Evolutionary conservation across 2,113 vertebrate genomes (phyloP).

Genomic region (Oostethus manadensis): DNA sequence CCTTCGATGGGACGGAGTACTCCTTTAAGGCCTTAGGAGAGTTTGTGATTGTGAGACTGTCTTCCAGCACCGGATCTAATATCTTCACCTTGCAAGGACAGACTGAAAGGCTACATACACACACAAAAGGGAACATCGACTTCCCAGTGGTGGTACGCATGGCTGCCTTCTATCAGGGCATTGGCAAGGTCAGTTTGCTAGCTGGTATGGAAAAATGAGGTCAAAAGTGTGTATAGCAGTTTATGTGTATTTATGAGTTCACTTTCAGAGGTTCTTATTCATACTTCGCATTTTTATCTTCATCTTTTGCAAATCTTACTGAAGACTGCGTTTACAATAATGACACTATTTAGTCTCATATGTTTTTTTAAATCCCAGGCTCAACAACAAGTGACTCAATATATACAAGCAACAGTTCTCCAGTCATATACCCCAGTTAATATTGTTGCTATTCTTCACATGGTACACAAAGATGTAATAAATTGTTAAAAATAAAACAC

Average conservation of each 20-base stretch:
- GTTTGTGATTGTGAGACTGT: constrained; percentile 75
- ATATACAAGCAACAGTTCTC: too few relatives aligned
- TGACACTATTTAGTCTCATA: too few relatives aligned
- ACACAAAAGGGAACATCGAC: constrained; percentile 38
- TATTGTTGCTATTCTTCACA: too few relatives aligned
- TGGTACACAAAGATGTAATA: too few relatives aligned
- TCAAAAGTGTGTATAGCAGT: background rate
- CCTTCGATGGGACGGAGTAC: constrained; percentile 74
- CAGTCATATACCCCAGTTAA: too few relatives aligned
- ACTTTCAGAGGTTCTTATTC: background rate
- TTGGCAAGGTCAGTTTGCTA: constrained; percentile 70
- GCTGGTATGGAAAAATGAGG: constrained; percentile 9
- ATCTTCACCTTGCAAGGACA: constrained; percentile 80
- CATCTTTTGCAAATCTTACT: too few relatives aligned
- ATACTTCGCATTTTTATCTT: background rate
- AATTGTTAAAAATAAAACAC: too few relatives aligned
- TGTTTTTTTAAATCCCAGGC: too few relatives aligned
- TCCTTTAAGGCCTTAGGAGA: constrained; percentile 76
- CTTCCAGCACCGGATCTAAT: constrained; percentile 72
- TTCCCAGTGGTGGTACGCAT: constrained; percentile 69
- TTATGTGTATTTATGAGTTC: background rate
- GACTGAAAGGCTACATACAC: constrained; percentile 49
- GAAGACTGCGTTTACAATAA: too few relatives aligned
- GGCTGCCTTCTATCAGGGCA: constrained; percentile 76
- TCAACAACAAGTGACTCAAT: too few relatives aligned